Evolutionary conservation across 2,113 vertebrate species (phyloP), one percentile per base, ranked within the genome.

Genomic region (Pseudorectes ferrugineus): DNA sequence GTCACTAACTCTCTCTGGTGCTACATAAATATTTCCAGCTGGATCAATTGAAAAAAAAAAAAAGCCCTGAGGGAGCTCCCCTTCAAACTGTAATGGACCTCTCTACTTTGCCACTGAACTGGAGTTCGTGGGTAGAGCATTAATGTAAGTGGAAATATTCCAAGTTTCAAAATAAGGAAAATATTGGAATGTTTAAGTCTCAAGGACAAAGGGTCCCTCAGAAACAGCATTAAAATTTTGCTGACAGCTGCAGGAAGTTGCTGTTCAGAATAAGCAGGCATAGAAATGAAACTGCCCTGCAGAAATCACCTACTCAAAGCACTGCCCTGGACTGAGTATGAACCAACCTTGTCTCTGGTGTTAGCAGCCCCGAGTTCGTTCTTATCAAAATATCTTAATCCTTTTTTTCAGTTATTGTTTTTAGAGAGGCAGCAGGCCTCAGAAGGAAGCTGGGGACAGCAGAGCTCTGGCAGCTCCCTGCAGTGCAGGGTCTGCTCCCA

Each of bases 51-150:
- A 28, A 40, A n/a, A 55, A 67, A n/a, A 55, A 67, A 98, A 98
- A 66, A 98, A 98, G 43, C 98, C 98, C 83, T 97, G 97, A 95
- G 97, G 96, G 97, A 98, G 81, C 96, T 98, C 70, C 97, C 98
- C 63, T 98, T 97, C 76, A 98, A 97, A 88, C 89, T 96, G 84
- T 98, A 98, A 82, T 89, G 97, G 12, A 96, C 97, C n/a, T 97
- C 89, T 52, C 96, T 97, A 15, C 97, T 98, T 96, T 98, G 98
- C 97, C 98, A 98, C 88, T 96, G 98, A 58, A 98, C 97, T 99
- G 90, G 23, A 36, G n/a, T 61, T 65, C 8, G 6, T 20, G 15
- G 52, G 35, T 46, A 82, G 94, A 77, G 29, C 36, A 59, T 16
- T 31, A 28, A 59, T 35, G 11, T 9, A 58, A 67, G 59, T 74